Conservation (phyloP, 2,113 vertebrate species). For the Calidris pugnax region DNA sequence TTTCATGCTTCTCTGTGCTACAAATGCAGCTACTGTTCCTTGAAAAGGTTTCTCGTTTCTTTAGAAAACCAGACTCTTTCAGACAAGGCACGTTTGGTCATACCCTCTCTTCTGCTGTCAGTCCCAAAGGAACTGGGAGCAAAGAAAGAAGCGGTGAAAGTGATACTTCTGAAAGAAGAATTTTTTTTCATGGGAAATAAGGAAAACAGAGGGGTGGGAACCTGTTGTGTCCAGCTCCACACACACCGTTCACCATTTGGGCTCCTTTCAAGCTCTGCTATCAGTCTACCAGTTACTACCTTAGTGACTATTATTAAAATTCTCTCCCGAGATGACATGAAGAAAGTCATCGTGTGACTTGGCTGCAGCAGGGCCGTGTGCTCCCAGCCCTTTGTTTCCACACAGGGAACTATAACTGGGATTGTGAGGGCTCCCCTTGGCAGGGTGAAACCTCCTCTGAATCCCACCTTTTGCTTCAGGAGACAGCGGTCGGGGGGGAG, state of each 20-base stretch:
- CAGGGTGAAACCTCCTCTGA: neutral
- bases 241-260: neutral
- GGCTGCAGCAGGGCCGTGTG: neutral
- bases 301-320: neutral
- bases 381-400: neutral
- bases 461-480: slow-evolving; percentile 13
- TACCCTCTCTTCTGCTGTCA: neutral
- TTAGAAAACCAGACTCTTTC: neutral
- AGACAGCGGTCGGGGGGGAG: neutral
- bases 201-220: neutral
- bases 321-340: neutral
- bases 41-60: neutral
- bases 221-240: neutral
- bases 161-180: neutral
- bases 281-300: neutral
- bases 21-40: neutral
- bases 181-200: neutral
- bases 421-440: neutral
- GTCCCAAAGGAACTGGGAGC: neutral
- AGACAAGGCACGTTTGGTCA: neutral
- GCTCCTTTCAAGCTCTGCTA: neutral
- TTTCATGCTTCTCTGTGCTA: neutral
- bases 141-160: neutral
- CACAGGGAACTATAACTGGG: neutral
- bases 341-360: neutral